These are phyloP conservation scores for Nycticebus coucang DNA, from an alignment of 2,113 vertebrate genomes.

Conservation along the genomic window DNA sequence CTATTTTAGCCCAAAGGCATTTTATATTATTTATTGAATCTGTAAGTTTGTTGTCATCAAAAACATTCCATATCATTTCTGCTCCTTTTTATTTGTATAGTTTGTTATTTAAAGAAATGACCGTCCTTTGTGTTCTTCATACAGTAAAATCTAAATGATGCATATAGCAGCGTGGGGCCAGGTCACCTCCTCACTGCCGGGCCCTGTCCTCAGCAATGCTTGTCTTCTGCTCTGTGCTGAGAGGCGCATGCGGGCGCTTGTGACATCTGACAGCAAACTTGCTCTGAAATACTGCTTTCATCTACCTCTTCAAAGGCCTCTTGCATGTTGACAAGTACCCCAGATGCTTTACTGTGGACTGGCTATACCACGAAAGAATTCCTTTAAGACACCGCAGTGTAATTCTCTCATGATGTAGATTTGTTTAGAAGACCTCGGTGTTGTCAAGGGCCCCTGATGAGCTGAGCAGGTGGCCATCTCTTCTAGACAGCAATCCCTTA, in stretches of 20 bases:
- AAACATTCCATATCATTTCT: slow-evolving; percentile 80
- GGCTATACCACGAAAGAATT: background rate
- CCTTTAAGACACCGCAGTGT: fast-evolving
- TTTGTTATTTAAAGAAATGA: slow-evolving; percentile 77
- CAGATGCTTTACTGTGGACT: background rate
- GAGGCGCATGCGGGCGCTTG: fast-evolving
- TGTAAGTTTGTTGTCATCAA: slow-evolving; percentile 77
- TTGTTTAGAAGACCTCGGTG: background rate
- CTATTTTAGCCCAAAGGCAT: slow-evolving; percentile 85
- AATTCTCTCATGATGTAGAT: fast-evolving
- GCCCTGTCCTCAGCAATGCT: fast-evolving
- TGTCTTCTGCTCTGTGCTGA: background rate
- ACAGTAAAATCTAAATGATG: background rate
- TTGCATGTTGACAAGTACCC: background rate
- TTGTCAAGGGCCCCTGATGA: background rate
- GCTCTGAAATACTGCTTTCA: background rate
- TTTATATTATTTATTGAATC: slow-evolving; percentile 89
- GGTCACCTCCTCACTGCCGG: fast-evolving
- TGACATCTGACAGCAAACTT: background rate
- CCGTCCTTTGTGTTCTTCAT: slow-evolving; percentile 78
- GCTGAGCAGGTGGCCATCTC: fast-evolving
- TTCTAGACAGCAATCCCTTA: fast-evolving
- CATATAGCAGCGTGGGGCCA: fast-evolving
- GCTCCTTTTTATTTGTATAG: slow-evolving; percentile 71
- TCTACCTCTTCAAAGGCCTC: background rate